Evolutionary conservation across 2,797 vertebrate genomes (phyloP).

Genomic region (Melanotaenia nigrans): DNA sequence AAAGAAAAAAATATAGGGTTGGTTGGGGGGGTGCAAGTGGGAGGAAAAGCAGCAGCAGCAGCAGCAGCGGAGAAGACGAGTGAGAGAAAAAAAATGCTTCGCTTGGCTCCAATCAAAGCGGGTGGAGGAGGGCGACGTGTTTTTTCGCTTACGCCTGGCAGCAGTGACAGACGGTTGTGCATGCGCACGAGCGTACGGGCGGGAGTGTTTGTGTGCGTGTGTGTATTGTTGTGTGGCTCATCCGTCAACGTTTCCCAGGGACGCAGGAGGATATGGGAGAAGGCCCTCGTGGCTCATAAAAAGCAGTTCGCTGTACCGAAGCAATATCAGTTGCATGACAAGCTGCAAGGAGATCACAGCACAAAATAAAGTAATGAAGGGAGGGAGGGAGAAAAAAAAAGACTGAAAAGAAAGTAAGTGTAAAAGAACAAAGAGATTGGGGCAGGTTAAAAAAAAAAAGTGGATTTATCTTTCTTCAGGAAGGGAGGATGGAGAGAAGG

Average conservation of each 20-base stretch:
- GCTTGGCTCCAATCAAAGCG: slow-evolving; percentile 78
- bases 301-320: slow-evolving; percentile 60
- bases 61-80: slow-evolving; percentile 35
- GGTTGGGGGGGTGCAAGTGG: slow-evolving; percentile 19
- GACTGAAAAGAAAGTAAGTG: slow-evolving; percentile 46
- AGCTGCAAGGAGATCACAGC: slow-evolving; percentile 63
- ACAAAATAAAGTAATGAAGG: slow-evolving; percentile 48
- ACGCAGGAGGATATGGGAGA: slow-evolving; percentile 65
- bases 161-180: slow-evolving; percentile 58
- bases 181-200: slow-evolving; percentile 21
- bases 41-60: slow-evolving; percentile 29
- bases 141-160: slow-evolving; percentile 66
- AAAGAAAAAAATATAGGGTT: slow-evolving; percentile 21
- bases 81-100: slow-evolving; percentile 67
- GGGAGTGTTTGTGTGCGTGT: slow-evolving; percentile 33
- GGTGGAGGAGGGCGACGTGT: slow-evolving; percentile 57
- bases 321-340: slow-evolving; percentile 70
- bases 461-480: slow-evolving; percentile 67
- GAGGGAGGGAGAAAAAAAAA: slow-evolving; percentile 17
- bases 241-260: slow-evolving; percentile 77
- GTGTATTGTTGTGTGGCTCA: slow-evolving; percentile 60
- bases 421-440: slow-evolving; percentile 33
- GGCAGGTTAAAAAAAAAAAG: slow-evolving; percentile 33
- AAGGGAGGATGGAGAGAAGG: slow-evolving; percentile 53
- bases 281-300: slow-evolving; percentile 80